Conservation (phyloP, 2,113 vertebrate genomes). For the Acrocephalus kingi region DNA sequence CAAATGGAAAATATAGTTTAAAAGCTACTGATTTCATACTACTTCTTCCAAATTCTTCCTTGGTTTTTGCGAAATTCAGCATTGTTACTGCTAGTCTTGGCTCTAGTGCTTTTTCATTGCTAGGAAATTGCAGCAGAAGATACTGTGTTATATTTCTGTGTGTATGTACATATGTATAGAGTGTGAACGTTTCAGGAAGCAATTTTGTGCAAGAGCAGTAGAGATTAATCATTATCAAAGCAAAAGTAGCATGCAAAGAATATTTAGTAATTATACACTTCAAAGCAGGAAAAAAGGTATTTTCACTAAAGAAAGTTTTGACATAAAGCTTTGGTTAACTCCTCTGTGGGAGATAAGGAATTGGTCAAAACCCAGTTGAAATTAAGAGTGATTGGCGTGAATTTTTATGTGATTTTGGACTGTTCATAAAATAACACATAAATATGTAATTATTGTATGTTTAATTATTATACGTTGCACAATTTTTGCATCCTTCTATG, state of each 20-base stretch:
- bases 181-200: background rate
- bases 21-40: background rate
- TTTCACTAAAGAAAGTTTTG: background rate
- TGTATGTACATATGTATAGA: no score
- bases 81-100: background rate
- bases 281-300: background rate
- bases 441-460: background rate
- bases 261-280: background rate
- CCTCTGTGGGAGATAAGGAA: background rate
- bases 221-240: background rate
- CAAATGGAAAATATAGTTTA: background rate
- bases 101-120: background rate
- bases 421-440: background rate
- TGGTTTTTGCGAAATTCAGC: background rate
- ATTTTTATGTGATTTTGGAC: background rate
- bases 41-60: background rate
- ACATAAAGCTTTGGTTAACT: background rate
- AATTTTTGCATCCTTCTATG: background rate
- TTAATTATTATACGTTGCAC: background rate
- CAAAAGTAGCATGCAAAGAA: background rate
- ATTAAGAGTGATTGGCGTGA: background rate
- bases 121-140: background rate
- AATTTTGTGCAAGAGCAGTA: background rate
- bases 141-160: background rate
- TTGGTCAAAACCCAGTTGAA: background rate